Evolutionary conservation across 2,113 vertebrate species (phyloP), one percentile per base, ranked within the genome.

Genomic region (Pyrgilauda ruficollis): DNA sequence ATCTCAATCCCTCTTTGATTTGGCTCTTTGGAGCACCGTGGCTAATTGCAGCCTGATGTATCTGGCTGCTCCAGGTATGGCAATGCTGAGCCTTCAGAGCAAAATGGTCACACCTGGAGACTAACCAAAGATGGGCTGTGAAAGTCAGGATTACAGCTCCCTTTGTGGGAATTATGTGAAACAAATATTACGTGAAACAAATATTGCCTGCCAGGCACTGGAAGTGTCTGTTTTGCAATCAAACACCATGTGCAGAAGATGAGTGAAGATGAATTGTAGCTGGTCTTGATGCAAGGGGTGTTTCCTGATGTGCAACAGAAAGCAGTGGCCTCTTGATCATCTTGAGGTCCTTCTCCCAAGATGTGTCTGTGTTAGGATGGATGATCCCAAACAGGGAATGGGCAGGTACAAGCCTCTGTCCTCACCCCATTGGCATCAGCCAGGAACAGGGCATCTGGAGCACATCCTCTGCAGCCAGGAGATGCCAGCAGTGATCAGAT

Each of bases 61-160:
- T 61, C 90, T 14, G 13, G 64, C 76, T 91, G 96, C 89, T 94
- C 59, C 89, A 95, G 93, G 96, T 73, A 95, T 1, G 1, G 89
- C 39, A 81, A 52, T 1, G 7, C 50, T 52, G 72, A 97, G 94
- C 73, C 93, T 90, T 89, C 8, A 6, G 86, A 11, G 46, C 73
- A 74, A 41, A 91, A 86, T 3, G 76, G 70, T 91, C 94, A 90
- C 89, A 95, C 94, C 87, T 82, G 78, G 88, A 93, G 95, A 97
- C 91, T 93, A 96, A 97, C 96, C 78, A 92, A 26, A 87, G 53
- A 56, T 1, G n/a, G 23, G 50, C 84, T 19, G 33, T 85, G 82
- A 94, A 80, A 93, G 10, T 15, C 69, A 86, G 94, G 93, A 97
- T 92, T 96, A 92, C 73, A 91, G 93, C 75, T 93, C 52, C 56